These are phyloP conservation scores for Perithous albicinctus DNA, from an alignment of 2,888 invertebrate genomes.

Conservation along the genomic window DNA sequence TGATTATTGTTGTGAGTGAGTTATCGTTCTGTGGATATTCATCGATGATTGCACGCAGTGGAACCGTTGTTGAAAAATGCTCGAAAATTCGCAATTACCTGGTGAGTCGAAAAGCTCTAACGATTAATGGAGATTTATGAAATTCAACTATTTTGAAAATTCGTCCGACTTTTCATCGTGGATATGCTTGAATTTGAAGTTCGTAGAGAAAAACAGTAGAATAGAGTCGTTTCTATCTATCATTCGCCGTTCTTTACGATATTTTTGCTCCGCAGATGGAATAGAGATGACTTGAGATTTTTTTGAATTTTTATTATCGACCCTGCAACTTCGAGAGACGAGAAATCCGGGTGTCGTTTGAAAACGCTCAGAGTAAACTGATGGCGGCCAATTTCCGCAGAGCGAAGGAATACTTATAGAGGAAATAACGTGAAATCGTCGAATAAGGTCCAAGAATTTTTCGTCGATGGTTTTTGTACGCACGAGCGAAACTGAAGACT, in stretches of 20 bases:
- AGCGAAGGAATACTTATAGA: background rate
- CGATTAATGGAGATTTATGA: background rate
- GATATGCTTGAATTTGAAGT: background rate
- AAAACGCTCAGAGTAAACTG: slow-evolving; percentile 49
- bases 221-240: slow-evolving; percentile 2
- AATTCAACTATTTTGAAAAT: background rate
- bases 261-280: background rate
- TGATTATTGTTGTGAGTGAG: slow-evolving; percentile 11
- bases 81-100: slow-evolving; percentile 52
- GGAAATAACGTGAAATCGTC: slow-evolving; percentile 9
- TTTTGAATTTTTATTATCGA: slow-evolving; percentile 27
- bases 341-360: slow-evolving; percentile 22
- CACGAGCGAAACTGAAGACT: slow-evolving; percentile 20
- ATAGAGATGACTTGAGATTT: slow-evolving; percentile 13
- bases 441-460: slow-evolving; percentile 16
- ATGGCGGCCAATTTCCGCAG: slow-evolving; percentile 48
- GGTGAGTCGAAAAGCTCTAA: slow-evolving; percentile 30
- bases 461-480: background rate
- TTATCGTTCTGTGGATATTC: background rate
- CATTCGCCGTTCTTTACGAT: slow-evolving; percentile 1
- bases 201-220: background rate
- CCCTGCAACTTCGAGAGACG: background rate
- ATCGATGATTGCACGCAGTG: slow-evolving; percentile 61
- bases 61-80: slow-evolving; percentile 47
- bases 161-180: background rate